These are phyloP conservation scores for Antheraea yamamai DNA, from an alignment of 2,888 invertebrate genomes.

Conservation along the genomic window DNA sequence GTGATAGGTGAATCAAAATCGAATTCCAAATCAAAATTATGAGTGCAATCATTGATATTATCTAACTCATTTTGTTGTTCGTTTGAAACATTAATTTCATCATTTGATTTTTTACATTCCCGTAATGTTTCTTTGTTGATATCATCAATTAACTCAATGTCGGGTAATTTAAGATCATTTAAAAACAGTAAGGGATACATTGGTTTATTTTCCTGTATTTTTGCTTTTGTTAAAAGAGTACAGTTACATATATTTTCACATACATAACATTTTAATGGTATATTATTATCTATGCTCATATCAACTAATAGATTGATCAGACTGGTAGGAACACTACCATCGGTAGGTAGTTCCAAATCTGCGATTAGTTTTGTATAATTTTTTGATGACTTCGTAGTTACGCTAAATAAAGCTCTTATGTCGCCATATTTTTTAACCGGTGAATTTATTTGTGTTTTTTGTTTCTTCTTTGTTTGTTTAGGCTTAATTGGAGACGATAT, in stretches of 20 bases:
- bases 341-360: constrained; percentile 63
- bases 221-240: constrained; percentile 45
- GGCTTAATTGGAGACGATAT: constrained; percentile 40
- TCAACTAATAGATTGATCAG: constrained; percentile 72
- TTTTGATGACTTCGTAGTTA: constrained; percentile 70
- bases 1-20: constrained; percentile 45
- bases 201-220: constrained; percentile 36
- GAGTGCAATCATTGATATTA: constrained; percentile 9
- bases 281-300: constrained; percentile 65
- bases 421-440: constrained; percentile 75
- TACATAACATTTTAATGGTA: constrained; percentile 57
- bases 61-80: constrained; percentile 25
- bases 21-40: constrained; percentile 53
- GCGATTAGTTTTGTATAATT: constrained; percentile 71
- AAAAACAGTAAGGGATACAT: constrained; percentile 35
- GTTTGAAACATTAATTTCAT: constrained; percentile 26
- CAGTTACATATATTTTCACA: constrained; percentile 74
- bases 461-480: constrained; percentile 58
- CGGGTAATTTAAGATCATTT: constrained; percentile 53
- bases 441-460: constrained; percentile 51
- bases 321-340: constrained; percentile 59
- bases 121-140: constrained; percentile 51
- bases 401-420: constrained; percentile 80
- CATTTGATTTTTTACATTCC: constrained; percentile 41
- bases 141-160: constrained; percentile 60